Base-by-base conservation (phyloP, 2,888 invertebrate species). In the Dynastes tityus region DNA sequence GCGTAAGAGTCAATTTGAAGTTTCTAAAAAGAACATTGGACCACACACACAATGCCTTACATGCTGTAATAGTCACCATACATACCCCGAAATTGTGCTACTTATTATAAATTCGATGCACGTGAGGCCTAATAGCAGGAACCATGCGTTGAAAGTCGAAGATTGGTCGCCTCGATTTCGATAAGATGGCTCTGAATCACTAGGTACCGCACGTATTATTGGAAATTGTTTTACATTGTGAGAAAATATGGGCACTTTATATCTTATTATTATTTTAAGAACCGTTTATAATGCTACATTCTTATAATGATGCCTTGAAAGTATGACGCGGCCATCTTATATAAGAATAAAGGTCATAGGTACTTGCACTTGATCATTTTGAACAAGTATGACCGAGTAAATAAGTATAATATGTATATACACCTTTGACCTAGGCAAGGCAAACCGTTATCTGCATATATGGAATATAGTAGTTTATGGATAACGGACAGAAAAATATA, bases 61-160 rank as follows among this genome's bases (percentile, higher is more conserved):
- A 29, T 37, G 6, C 22, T 16, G 4, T 16, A 37, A n/a, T 13
- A 32, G 5, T 22, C 37, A 37, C 37, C 40, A n/a, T 11, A 49
- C 51, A 70, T 53, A 71, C 37, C 37, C 58, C 6, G 55, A 55
- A 71, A 55, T 71, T 71, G 55, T 29, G 71, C 71, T 37, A n/a
- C 65, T 71, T 71, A 71, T 71, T 71, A 71, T 71, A 71, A 71
- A 71, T 71, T 71, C 53, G 71, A 71, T 71, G 11, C 71, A 55
- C n/a, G 71, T 37, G 32, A 32, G 53, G 55, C 55, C 53, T 71
- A 71, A 55, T 71, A 6, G 37, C 8, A 9, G 8, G 4, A 45
- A 45, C 45, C 45, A 11, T 11, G 32, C 45, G 45, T 8, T 45
- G 2, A 45, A 45, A 45, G 11, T 8, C 11, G 11, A 8, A 45